These are phyloP conservation scores for Zaprionus kolodkinae DNA, from an alignment of 1,140 invertebrate species.

Conservation along the genomic window DNA sequence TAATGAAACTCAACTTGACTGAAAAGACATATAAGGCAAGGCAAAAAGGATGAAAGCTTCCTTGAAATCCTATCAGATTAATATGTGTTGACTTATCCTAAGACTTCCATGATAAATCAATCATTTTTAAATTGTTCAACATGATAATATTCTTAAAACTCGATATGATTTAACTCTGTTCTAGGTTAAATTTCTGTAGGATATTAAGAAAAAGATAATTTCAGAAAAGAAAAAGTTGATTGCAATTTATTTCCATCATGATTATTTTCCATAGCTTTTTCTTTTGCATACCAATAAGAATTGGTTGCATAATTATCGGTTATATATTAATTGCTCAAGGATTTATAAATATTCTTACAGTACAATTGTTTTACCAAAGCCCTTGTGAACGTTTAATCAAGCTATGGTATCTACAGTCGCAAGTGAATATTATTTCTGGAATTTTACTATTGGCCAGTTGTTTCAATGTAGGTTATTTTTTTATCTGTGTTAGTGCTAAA, in stretches of 20 bases:
- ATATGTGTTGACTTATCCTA: background rate
- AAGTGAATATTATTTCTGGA: conserved; percentile 9
- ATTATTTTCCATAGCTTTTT: conserved; percentile 14
- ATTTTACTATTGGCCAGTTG: conserved; percentile 6
- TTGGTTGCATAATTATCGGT: conserved; percentile 16
- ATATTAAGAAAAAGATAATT: too few relatives aligned
- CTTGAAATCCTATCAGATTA: background rate
- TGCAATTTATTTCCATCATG: conserved; percentile 4
- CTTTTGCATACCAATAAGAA: conserved; percentile 14
- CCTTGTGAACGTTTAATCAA: background rate
- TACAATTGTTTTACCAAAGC: background rate
- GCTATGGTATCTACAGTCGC: conserved; percentile 17
- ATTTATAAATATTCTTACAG: background rate
- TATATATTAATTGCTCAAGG: background rate
- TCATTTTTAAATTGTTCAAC: too few relatives aligned
- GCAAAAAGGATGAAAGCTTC: background rate
- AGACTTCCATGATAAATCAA: background rate
- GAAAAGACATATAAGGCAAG: background rate
- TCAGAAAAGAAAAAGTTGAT: too few relatives aligned
- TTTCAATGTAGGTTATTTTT: conserved; percentile 2
- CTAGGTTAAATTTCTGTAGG: too few relatives aligned
- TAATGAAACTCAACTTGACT: background rate
- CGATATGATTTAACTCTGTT: too few relatives aligned
- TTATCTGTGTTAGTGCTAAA: background rate
- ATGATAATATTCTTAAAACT: too few relatives aligned